Base-by-base conservation (phyloP, 1,140 invertebrate genomes). In the Leptopilina clavipes region DNA sequence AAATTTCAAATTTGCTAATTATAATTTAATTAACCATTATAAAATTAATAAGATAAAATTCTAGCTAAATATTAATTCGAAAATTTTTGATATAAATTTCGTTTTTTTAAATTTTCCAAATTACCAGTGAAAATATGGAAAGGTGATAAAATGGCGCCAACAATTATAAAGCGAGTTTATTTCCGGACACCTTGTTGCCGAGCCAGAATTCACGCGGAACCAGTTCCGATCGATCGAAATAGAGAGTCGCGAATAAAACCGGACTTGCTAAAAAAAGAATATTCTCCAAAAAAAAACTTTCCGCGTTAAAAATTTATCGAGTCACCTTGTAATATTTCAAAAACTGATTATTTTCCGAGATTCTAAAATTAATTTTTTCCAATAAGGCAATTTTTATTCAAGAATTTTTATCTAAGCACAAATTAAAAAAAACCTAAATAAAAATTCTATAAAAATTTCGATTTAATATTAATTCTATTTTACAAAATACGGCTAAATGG, bases 141-240 rank as follows among this genome's bases (percentile, higher is more conserved):
- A 8, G 22, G 25, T 52, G 45, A n/a, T 48, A n/a, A 19, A 65
- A 65, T 65, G 59, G 59, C 25, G 59, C 59, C 22, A 31, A 65
- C 22, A 65, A 65, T 65, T 65, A 65, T 65, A 65, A 65, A 65
- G 19, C 59, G 19, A 43, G 25, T 43, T 71, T 71, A 71, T 71
- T 71, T 71, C 70, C 70, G 45, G 71, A 54, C 45, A 73, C 45
- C 71, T 48, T 48, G 71, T 73, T 73, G 45, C 71, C 71, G 71
- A 48, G 71, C 45, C 44, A 73, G 45, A 73, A 73, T 73, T 73
- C 45, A 73, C 45, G 43, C 45, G 22, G 59, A 65, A 65, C 59
- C 59, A 65, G 59, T 65, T 65, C 25, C 59, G 59, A 65, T 65
- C 59, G 59, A 65, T 65, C 59, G 45, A 31, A 52, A 48, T 52